phyloP scores from a whole-genome alignment of 2,888 invertebrate genomes.

The Yponomeuta evonymella region DNA sequence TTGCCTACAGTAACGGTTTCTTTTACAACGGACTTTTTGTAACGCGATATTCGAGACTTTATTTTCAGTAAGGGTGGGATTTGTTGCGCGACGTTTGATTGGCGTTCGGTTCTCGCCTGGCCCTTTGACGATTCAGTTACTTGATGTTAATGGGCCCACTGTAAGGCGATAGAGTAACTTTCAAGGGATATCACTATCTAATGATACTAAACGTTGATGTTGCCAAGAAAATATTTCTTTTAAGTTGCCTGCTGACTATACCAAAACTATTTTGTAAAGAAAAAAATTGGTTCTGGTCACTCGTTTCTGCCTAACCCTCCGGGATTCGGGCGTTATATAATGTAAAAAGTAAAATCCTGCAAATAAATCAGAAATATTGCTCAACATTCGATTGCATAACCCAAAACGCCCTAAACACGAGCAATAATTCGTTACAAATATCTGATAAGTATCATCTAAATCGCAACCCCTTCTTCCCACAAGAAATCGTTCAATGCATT shows the following conservation, averaged over 20 bases:
- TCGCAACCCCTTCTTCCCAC: constrained; percentile 70
- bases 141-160: constrained; percentile 33
- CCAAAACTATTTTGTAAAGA: too few relatives aligned
- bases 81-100: constrained; percentile 60
- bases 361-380: background rate
- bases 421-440: constrained; percentile 71
- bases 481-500: constrained; percentile 59
- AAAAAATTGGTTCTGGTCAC: too few relatives aligned
- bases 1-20: constrained; percentile 72
- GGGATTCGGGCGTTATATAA: too few relatives aligned
- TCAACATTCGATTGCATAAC: background rate
- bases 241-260: background rate
- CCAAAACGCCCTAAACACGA: constrained; percentile 30
- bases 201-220: background rate
- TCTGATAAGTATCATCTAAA: constrained; percentile 66
- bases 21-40: constrained; percentile 74
- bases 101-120: constrained; percentile 33
- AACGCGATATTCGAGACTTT: constrained; percentile 64
- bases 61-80: constrained; percentile 68
- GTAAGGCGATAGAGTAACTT: constrained; percentile 24
- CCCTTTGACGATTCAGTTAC: constrained; percentile 57
- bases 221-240: background rate
- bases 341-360: background rate
- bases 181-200: background rate
- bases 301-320: too few relatives aligned